These are phyloP conservation scores for Diloba caeruleocephala DNA, from an alignment of 2,888 invertebrate genomes.

Conservation along the genomic window DNA sequence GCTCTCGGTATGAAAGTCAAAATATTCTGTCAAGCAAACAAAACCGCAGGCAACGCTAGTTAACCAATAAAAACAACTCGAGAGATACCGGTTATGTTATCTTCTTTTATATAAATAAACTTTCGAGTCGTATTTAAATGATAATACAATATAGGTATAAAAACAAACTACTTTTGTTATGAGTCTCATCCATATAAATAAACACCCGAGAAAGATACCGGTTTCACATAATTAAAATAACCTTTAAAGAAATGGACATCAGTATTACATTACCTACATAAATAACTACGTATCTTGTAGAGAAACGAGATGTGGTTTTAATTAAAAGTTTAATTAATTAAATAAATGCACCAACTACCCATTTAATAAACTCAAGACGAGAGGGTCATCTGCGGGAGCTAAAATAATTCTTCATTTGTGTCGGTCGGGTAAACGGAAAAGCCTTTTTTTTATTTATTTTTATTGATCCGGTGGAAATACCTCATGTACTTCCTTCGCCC, in stretches of 20 bases:
- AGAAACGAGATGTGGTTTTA: conserved; percentile 9
- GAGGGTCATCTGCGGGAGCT: conserved; percentile 34
- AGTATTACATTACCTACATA: no score
- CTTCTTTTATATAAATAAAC: conserved; percentile 28
- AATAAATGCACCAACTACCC: conserved; percentile 34
- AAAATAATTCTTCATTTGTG: conserved; percentile 30
- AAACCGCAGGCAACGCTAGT: conserved; percentile 4
- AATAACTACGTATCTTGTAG: no score
- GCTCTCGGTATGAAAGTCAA: no score
- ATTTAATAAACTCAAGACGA: conserved; percentile 13
- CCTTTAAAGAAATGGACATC: neutral
- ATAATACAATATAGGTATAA: conserved; percentile 22
- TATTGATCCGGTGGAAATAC: no score
- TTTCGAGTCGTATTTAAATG: conserved; percentile 28
- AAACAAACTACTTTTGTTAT: conserved; percentile 14
- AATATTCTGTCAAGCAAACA: conserved; percentile 17
- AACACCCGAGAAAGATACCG: conserved; percentile 18
- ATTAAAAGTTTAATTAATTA: conserved; percentile 47
- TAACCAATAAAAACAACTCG: conserved; percentile 10
- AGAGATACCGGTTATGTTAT: conserved; percentile 19
- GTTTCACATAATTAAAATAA: conserved; percentile 2
- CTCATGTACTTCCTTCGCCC: no score
- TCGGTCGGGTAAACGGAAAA: conserved; percentile 3
- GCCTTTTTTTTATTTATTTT: no score
- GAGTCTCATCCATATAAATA: conserved; percentile 2